Conservation (phyloP, 2,797 vertebrate species). For the Chromis chromis region DNA sequence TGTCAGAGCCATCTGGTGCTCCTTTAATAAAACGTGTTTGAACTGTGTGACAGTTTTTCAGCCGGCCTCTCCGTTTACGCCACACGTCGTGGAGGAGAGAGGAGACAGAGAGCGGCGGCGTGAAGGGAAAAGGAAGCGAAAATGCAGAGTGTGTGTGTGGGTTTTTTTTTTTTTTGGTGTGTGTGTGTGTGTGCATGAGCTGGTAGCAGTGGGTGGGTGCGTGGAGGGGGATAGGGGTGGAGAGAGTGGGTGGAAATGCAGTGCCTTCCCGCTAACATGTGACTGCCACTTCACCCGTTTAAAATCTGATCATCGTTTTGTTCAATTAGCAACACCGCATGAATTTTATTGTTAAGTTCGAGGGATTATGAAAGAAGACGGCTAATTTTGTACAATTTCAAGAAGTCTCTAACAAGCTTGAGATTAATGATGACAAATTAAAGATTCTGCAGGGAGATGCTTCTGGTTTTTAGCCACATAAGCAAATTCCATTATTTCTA, state of each 20-base stretch:
- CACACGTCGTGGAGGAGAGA: not conserved
- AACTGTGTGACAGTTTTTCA: constrained; percentile 34
- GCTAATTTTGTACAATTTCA: constrained; percentile 6
- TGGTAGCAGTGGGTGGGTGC: constrained; percentile 53
- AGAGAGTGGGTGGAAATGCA: constrained; percentile 54
- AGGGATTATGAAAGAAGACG: not conserved
- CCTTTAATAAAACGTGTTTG: constrained; percentile 54
- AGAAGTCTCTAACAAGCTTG: not conserved
- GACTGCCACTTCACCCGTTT: constrained; percentile 41
- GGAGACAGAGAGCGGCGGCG: constrained; percentile 13
- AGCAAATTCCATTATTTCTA: constrained; percentile 7
- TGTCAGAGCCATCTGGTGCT: constrained; percentile 57
- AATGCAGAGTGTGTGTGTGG: constrained; percentile 18
- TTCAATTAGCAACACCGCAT: constrained; percentile 16
- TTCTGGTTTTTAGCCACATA: constrained; percentile 12
- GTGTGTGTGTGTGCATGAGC: constrained; percentile 20
- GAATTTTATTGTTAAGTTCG: constrained; percentile 15
- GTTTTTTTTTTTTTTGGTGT: constrained; percentile 10
- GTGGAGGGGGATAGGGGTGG: constrained; percentile 45
- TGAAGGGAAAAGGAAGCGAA: constrained; percentile 11
- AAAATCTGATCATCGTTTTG: constrained; percentile 30
- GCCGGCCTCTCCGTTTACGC: constrained; percentile 31
- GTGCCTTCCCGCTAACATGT: constrained; percentile 32
- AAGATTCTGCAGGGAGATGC: not conserved
- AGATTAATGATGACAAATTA: not conserved